Evolutionary conservation across 2,113 vertebrate genomes (phyloP), one percentile per base, ranked within the genome.

Genomic region (Columba janthina): DNA sequence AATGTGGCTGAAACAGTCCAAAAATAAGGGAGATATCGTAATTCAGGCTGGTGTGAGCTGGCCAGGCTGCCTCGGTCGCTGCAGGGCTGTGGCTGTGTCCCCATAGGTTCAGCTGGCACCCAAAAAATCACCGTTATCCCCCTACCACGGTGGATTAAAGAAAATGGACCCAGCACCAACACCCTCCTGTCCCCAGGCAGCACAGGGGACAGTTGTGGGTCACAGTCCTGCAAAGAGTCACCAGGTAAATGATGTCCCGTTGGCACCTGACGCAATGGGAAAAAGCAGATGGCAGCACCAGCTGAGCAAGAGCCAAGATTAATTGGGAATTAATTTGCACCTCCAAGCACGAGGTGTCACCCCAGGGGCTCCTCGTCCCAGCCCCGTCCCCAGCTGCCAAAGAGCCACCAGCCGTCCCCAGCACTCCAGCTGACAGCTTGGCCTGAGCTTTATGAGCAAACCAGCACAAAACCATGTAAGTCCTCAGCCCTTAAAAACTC

Each of bases 181-280:
- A 5, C 25, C 24, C 20, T 24, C n/a, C 28, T 29, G 62, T 12
- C 42, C 60, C 54, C 2, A 1, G 24, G 65, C 28, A 82, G 44
- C 48, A 13, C 20, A 1, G 4, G 76, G 51, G 31, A 18, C 10
- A 26, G 31, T 10, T 29, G 15, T 6, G 48, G 29, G 7, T 26
- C 57, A 24, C 14, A 42, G 25, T 65, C 31, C 73, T 25, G 42
- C 42, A 44, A 44, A 18, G 42, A 44, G 42, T 44, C 42, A 17
- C 42, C 42, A 44, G 42, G 42, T 44, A 44, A 44, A 44, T 17
- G 42, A 44, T 16, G 42, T 42, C 42, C 42, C 36, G 0, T 22
- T 38, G 64, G 56, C 0, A 0, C 53, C 57, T 10, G 3, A 69
- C 32, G 79, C 53, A 64, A 48, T 1, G 0, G 76, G 54, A 65